Evolutionary conservation across 2,888 invertebrate species (phyloP).

Genomic region (Acronicta psi): DNA sequence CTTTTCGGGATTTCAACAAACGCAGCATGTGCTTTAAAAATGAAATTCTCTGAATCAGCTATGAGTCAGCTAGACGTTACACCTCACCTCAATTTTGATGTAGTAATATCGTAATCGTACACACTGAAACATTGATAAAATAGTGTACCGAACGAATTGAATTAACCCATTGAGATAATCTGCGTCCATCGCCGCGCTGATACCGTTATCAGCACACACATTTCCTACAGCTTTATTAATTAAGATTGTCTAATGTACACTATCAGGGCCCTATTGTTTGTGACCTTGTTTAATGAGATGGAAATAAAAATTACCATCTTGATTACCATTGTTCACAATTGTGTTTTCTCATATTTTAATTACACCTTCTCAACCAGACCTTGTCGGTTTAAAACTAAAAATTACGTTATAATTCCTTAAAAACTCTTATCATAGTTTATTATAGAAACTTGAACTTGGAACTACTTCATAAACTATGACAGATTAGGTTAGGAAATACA

Average conservation of each 20-base stretch:
- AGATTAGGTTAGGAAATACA: conserved; percentile 4
- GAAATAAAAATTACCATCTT: conserved; percentile 3
- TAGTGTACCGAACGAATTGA: conserved; percentile 33
- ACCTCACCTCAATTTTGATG: conserved; percentile 34
- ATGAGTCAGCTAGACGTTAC: neutral
- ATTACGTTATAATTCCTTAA: neutral
- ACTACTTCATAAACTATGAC: neutral
- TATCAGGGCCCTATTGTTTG: conserved; percentile 7
- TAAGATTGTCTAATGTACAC: conserved; percentile 4
- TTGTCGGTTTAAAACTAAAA: neutral
- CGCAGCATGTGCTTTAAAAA: conserved; percentile 9
- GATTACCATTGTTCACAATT: conserved; percentile 1
- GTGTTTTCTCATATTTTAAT: neutral
- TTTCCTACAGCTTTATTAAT: conserved; percentile 1
- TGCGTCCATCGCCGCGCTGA: conserved; percentile 24
- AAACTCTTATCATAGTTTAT: neutral
- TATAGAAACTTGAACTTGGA: neutral
- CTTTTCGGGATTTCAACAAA: neutral
- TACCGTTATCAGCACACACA: conserved; percentile 39
- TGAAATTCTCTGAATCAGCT: conserved; percentile 23
- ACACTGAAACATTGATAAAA: conserved; percentile 35
- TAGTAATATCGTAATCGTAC: conserved; percentile 11
- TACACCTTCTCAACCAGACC: neutral
- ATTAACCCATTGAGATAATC: conserved; percentile 44
- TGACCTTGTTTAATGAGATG: conserved; percentile 5